Evolutionary conservation across 2,113 vertebrate species (phyloP), one percentile per base, ranked within the genome.

Genomic region (Camelus dromedarius): DNA sequence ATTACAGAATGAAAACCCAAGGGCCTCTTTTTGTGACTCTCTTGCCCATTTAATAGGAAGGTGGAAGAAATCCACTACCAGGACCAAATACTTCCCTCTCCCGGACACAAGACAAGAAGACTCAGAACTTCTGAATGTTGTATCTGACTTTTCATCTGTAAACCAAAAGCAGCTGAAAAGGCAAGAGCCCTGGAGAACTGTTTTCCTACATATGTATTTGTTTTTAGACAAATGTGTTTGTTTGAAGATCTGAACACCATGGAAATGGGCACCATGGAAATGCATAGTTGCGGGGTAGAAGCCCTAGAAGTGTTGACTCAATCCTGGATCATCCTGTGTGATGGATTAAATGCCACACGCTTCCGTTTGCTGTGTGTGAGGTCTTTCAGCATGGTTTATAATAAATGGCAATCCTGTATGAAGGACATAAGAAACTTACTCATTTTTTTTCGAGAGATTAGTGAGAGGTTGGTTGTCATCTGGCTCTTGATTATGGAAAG

Each of bases 221-320:
- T 81, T 97, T 95, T 97, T 94, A 97, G 84, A 97, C 88, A 95
- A 97, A 97, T 89, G 58, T 95, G 73, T 96, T 91, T 93, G 54
- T 96, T 97, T 95, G 76, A 96, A 89, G 24, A 26, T 95, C 88
- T 89, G 81, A 91, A 96, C 62, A 91, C 92, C 75, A 90, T 97
- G 90, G 93, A 91, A 85, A 92, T 95, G 70, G 62, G 50, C 81
- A 97, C 82, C 86, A 70, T 94, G 89, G 93, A 96, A 96, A 97
- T 97, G 26, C 28, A 56, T 95, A 72, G 19, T 93, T 94, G 79
- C 32, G 64, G 80, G 35, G 60, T 88, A 82, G 66, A 66, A 96
- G 60, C 42, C 60, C 76, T 89, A 15, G 32, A 80, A 95, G 56
- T 95, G 72, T 95, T 97, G 91, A 91, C 91, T 97, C 75, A 94